phyloP scores from a whole-genome alignment of 2,113 vertebrate species.

The Merops nubicus region DNA sequence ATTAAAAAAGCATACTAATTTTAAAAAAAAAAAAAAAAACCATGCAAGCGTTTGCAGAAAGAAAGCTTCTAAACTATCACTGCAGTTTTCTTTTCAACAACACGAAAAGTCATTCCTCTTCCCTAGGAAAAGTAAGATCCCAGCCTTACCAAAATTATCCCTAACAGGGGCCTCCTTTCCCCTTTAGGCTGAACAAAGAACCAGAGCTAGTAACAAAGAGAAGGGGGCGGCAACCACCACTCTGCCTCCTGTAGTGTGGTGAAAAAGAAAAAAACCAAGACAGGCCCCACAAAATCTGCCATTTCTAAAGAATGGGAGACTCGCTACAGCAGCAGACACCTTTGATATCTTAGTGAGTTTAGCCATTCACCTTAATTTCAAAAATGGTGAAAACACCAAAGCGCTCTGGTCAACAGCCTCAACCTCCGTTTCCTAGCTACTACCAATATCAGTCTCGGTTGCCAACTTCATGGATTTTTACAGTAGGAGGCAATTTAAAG shows the following conservation, averaged over 20 bases:
- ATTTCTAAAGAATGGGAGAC: background rate
- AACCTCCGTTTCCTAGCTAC: background rate
- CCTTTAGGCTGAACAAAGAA: conserved; percentile 75
- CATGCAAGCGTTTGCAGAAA: background rate
- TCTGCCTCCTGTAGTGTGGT: conserved; percentile 26
- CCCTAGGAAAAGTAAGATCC: background rate
- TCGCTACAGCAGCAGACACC: background rate
- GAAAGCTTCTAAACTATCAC: background rate
- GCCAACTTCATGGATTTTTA: rapidly evolving
- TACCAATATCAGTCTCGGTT: too few species aligned
- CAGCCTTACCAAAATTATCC: conserved; percentile 42
- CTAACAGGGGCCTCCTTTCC: conserved; percentile 42
- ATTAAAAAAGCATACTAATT: background rate
- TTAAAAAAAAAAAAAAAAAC: background rate
- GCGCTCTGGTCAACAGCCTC: background rate
- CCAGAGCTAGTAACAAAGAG: conserved; percentile 70
- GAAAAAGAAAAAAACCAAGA: background rate
- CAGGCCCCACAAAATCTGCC: conserved; percentile 8
- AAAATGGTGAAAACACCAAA: background rate
- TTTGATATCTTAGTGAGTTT: background rate
- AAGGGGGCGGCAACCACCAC: conserved; percentile 71
- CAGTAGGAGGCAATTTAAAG: rapidly evolving
- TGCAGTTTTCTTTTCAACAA: background rate
- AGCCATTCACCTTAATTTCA: background rate
- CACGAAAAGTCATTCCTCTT: background rate